Conservation (phyloP, 2,797 vertebrate species). For the Lepilemur septentrionalis region DNA sequence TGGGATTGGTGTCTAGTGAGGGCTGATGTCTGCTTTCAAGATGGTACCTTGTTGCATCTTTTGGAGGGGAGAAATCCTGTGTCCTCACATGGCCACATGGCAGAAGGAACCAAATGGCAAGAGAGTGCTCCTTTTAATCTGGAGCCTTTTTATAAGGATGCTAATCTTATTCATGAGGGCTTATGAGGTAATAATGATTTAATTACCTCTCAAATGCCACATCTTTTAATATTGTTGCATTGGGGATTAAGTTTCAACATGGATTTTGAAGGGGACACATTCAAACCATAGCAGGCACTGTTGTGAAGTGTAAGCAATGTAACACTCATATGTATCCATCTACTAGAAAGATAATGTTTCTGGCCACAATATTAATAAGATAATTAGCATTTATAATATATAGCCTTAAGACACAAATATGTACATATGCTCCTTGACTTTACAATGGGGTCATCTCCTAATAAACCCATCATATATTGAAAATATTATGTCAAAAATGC, state of each 20-base stretch:
- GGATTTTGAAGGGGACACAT: background rate
- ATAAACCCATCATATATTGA: background rate
- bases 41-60: background rate
- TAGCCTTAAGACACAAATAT: background rate
- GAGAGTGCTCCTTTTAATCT: background rate
- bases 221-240: background rate
- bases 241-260: background rate
- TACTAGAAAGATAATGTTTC: background rate
- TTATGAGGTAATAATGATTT: background rate
- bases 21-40: background rate
- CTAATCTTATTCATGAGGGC: background rate
- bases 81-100: background rate
- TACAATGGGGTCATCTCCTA: background rate
- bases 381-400: background rate
- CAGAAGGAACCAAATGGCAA: background rate
- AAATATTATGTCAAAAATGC: background rate
- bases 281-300: background rate
- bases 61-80: background rate
- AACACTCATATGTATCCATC: background rate
- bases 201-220: background rate
- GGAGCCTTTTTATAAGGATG: background rate
- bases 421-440: background rate
- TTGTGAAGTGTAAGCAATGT: background rate
- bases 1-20: background rate
- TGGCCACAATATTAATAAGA: background rate